Evolutionary conservation across 2,113 vertebrate genomes (phyloP), one percentile per base, ranked within the genome.

Genomic region (Parus major): DNA sequence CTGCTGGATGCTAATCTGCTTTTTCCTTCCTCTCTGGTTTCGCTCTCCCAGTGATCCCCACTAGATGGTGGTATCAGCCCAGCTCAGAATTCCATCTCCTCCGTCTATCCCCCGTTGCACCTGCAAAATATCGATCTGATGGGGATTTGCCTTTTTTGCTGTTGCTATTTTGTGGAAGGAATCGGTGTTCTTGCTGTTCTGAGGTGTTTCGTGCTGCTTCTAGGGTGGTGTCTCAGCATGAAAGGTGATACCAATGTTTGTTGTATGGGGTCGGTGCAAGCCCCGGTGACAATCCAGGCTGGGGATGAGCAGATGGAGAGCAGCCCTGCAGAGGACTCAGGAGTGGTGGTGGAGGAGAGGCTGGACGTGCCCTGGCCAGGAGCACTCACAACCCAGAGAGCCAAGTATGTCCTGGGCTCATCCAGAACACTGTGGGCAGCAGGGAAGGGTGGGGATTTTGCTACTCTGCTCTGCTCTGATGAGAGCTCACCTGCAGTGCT

Each of bases 51-150:
- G 47, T 6, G 1, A 13, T 0, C 3, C 41, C 92, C 96, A 52
- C 91, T 90, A 94, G 94, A 66, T 95, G 95, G 93, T 46, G 90
- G 93, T 57, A 89, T 53, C 73, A 53, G 44, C 71, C 5, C 53
- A 14, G 84, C 63, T 27, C 41, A 63, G 4, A 21, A 27, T 5
- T 6, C 52, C 1, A 7, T 53, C 50, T 61, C 11, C 56, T 9
- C 1, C 0, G 5, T 20, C 33, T n/a, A 2, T 3, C 2, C 4
- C 31, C 2, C 24, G 10, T 9, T 3, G 25, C 7, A 7, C 33
- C 33, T 15, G 10, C 15, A 11, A 29, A 57, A 70, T 27, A 66
- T 17, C 15, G 2, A 53, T 3, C n/a, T 6, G 2, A 12, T 5
- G 14, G 41, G 1, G 8, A 41, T 60, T 20, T 46, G 36, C 12